These are phyloP conservation scores for Artibeus lituratus DNA, from an alignment of 2,797 vertebrate genomes.

Conservation along the genomic window DNA sequence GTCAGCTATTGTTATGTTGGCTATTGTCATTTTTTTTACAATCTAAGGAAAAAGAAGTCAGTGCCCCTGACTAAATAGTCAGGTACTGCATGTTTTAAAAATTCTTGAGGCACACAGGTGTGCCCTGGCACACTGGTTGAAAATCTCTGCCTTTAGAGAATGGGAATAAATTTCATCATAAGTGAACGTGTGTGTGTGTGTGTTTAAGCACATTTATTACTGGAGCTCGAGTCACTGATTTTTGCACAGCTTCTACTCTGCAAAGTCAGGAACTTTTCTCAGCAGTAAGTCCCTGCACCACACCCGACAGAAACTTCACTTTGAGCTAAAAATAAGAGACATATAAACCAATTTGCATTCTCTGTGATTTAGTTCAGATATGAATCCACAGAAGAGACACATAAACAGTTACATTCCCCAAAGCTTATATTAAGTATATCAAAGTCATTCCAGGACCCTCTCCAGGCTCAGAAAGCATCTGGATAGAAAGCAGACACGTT, in stretches of 20 bases:
- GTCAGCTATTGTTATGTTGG: not conserved
- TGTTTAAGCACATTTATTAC: slow-evolving; percentile 27
- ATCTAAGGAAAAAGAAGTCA: not conserved
- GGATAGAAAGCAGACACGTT: not conserved
- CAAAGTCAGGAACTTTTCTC: not conserved
- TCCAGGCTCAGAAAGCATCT: not conserved
- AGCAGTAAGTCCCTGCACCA: not conserved
- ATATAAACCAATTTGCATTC: slow-evolving; percentile 9
- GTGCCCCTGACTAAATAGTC: not conserved
- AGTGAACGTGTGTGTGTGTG: slow-evolving; percentile 39
- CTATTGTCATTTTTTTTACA: not conserved
- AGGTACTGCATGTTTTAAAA: not conserved
- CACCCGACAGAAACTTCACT: not conserved
- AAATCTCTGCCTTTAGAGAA: slow-evolving; percentile 8
- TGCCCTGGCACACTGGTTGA: not conserved
- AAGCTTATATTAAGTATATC: slow-evolving; percentile 12
- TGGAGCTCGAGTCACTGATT: not conserved
- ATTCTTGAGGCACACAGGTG: not conserved
- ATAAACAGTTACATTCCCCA: not conserved
- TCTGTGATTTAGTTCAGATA: slow-evolving; percentile 17
- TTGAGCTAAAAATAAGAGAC: not conserved
- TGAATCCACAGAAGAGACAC: slow-evolving; percentile 31
- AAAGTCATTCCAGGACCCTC: not conserved
- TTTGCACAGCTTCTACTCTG: not conserved
- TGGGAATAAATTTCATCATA: slow-evolving; percentile 59